Percentiles rank a stretch among this genome's conserved stretches.
Evolutionary conservation across 2,888 invertebrate species (phyloP).

Genomic region (Serrognathus titanus): DNA sequence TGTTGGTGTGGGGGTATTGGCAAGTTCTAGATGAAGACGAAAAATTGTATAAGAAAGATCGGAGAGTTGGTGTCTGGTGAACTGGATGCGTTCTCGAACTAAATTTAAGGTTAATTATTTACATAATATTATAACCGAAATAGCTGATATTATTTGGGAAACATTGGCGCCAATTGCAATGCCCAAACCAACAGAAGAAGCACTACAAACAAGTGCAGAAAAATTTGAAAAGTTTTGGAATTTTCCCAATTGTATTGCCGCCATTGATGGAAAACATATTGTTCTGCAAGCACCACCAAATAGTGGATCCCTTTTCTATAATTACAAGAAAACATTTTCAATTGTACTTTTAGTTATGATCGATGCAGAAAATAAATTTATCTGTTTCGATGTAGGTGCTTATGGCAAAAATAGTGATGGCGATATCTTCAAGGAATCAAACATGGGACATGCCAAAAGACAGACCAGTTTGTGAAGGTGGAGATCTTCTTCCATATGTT

Average conservation of each 20-base stretch:
- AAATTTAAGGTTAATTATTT: too few species aligned
- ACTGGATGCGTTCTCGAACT: too few species aligned
- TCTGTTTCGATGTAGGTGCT: neutral
- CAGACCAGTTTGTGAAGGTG: neutral
- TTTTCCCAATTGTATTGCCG: too few species aligned
- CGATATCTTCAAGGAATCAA: too few species aligned
- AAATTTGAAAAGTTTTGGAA: neutral
- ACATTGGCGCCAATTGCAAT: neutral
- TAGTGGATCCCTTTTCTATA: neutral
- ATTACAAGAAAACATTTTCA: constrained; percentile 2
- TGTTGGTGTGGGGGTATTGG: too few species aligned
- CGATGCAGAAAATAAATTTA: neutral
- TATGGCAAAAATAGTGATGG: too few species aligned
- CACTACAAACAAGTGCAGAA: neutral
- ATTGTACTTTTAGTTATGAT: neutral
- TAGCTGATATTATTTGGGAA: neutral
- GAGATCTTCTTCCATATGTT: neutral
- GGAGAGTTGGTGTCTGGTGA: too few species aligned
- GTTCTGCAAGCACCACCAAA: neutral
- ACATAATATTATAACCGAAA: constrained; percentile 2
- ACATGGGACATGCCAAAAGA: neutral
- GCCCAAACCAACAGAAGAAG: constrained; percentile 1
- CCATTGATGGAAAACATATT: neutral
- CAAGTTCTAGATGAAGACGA: too few species aligned
- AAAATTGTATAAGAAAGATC: too few species aligned